A percentile compares a stretch with the other conserved stretches of the same genome.
Conservation (phyloP, 2,113 vertebrate species). For the Callopanchax toddi region DNA sequence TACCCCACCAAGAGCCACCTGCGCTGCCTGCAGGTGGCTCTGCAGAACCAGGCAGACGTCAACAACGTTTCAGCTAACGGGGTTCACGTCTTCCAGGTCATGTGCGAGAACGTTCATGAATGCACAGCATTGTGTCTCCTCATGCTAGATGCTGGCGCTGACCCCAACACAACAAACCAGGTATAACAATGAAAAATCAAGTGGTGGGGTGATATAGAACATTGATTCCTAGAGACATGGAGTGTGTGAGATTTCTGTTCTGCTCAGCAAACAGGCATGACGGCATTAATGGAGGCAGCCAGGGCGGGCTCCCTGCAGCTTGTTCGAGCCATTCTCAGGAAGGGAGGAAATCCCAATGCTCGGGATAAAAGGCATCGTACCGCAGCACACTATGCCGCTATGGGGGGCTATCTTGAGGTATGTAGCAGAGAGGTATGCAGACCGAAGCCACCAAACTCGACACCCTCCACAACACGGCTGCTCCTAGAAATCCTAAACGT, state of each 20-base stretch:
- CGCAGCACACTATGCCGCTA: constrained; percentile 90
- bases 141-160: constrained; percentile 86
- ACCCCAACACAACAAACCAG: constrained; percentile 84
- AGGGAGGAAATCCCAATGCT: constrained; percentile 82
- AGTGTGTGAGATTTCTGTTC: background rate
- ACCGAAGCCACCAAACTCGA: too few relatives aligned
- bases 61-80: constrained; percentile 84
- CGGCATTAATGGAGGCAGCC: constrained; percentile 88
- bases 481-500: too few relatives aligned
- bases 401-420: constrained; percentile 91
- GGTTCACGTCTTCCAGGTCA: constrained; percentile 85
- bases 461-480: too few relatives aligned
- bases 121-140: constrained; percentile 82
- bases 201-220: background rate
- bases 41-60: constrained; percentile 84
- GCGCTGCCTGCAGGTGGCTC: constrained; percentile 82
- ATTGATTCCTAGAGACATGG: background rate
- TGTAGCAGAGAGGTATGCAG: too few relatives aligned
- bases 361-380: constrained; percentile 81
- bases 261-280: constrained; percentile 86
- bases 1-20: constrained; percentile 85
- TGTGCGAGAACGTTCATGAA: constrained; percentile 84
- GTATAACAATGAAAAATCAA: constrained; percentile 38
- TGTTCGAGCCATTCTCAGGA: constrained; percentile 83
- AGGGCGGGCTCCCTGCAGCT: constrained; percentile 82